Evolutionary conservation across 2,888 invertebrate genomes (phyloP), one percentile per base, ranked within the genome.

Genomic region (Drosophila fungiperda): DNA sequence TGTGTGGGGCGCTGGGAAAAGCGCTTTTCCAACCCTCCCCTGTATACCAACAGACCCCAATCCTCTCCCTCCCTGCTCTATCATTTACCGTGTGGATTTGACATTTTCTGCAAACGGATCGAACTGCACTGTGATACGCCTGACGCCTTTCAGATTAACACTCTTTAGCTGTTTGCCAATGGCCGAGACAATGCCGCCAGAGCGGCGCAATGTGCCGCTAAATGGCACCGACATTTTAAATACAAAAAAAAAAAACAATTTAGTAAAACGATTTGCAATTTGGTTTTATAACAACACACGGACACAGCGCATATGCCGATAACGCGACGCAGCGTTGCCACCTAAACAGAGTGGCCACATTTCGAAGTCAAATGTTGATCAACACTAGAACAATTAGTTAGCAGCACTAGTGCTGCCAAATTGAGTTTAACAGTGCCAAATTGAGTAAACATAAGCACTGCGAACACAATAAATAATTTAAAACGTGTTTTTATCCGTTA

Each of bases 21-120:
- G 66, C 74, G 79, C 64, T 83, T 78, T 88, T 79, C 85, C 82
- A 76, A 77, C 68, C 76, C 76, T 75, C 76, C 68, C 76, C 76
- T 70, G 72, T 61, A 11, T 20, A 32, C 29, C 49, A 33, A 50
- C 42, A 36, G 23, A 36, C 50, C 45, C 29, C 40, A 15, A 4
- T 20, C 40, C 26, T 49, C 29, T 23, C n/a, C 36, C 29, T 29
- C 45, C 29, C 9, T 9, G 29, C 3, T 29, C 50, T 7, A 54
- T 80, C 65, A 76, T 89, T 90, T 92, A 94, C 94, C 94, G 94
- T 73, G 94, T 94, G 55, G 94, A 94, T 73, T 93, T 94, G 67
- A 96, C 95, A 93, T 96, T 95, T 84, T 95, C 94, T 83, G 95
- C 94, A 93, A 98, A 98, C 6, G 98, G 98, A 94, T 98, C 98